Evolutionary conservation across 2,888 invertebrate genomes (phyloP).

Genomic region (Chrysina gloriosa): DNA sequence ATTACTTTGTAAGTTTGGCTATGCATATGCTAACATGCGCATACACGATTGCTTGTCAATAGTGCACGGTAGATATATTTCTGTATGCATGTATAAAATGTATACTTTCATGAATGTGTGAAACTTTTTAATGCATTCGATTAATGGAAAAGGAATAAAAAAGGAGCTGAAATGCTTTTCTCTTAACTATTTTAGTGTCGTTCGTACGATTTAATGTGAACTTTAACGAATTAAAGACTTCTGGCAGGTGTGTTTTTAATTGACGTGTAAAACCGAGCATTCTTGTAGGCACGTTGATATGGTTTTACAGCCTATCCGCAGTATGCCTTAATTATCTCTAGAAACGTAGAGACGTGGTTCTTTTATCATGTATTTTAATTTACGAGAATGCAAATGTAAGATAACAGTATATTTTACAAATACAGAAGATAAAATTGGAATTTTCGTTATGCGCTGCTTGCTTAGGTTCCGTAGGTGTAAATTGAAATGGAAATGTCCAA

Average conservation of each 20-base stretch:
- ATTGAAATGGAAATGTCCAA: too few relatives aligned
- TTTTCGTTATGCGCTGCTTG: background rate
- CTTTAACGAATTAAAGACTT: conserved; percentile 19
- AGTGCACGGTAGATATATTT: background rate
- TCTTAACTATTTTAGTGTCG: conserved; percentile 10
- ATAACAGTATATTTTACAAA: background rate
- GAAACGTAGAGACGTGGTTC: background rate
- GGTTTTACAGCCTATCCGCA: conserved; percentile 4
- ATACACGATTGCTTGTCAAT: too few relatives aligned
- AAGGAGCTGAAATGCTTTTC: conserved; percentile 27
- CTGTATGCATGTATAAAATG: background rate
- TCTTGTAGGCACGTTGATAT: conserved; percentile 10
- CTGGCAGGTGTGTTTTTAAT: conserved; percentile 30
- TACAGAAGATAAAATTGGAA: background rate
- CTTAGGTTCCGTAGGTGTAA: too few relatives aligned
- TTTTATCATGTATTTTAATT: background rate
- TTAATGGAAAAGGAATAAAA: conserved; percentile 1
- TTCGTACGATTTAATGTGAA: conserved; percentile 28
- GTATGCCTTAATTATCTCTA: background rate
- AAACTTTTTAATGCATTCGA: conserved; percentile 14
- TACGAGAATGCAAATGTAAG: background rate
- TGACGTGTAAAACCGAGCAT: conserved; percentile 29
- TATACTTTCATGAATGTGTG: background rate
- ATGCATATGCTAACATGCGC: too few relatives aligned
- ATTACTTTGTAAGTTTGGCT: background rate